Percentiles rank a stretch among this genome's conserved stretches.
Evolutionary conservation across 2,113 vertebrate genomes (phyloP).

Genomic region (Candoia aspera): DNA sequence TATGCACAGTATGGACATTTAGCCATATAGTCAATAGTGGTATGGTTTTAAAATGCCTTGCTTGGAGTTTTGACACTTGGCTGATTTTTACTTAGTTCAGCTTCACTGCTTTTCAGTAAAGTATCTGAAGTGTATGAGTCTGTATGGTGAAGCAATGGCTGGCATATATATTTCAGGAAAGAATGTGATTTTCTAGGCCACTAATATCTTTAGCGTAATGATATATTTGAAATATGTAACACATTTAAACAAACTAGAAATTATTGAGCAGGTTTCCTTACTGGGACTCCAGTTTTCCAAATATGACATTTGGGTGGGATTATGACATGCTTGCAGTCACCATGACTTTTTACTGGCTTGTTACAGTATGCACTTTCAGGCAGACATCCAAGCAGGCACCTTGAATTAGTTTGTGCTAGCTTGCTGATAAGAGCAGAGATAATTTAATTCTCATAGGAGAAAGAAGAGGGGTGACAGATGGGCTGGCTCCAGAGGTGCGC

Average conservation of each 20-base stretch:
- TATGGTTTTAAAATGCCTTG: conserved; percentile 3
- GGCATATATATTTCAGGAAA: background rate
- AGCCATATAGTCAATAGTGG: background rate
- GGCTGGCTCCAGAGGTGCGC: background rate
- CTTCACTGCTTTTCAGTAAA: background rate
- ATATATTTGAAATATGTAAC: background rate
- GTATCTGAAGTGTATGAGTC: background rate
- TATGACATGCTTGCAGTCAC: background rate
- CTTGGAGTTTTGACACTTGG: background rate
- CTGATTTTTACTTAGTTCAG: conserved; percentile 14
- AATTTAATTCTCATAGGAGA: background rate
- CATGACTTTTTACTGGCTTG: background rate
- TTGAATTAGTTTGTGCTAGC: background rate
- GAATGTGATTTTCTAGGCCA: background rate
- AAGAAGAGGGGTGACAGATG: background rate
- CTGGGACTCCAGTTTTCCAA: background rate
- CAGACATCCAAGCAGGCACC: background rate
- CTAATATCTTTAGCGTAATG: background rate
- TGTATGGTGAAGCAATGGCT: background rate
- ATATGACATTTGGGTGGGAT: background rate
- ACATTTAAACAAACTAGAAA: background rate
- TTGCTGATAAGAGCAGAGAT: background rate
- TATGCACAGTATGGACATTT: background rate
- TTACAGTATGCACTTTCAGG: background rate
- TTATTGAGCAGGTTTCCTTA: background rate